A percentile compares a stretch with the other conserved stretches of the same genome.
These are phyloP conservation scores for Pitangus sulphuratus DNA, from an alignment of 2,797 vertebrate species.

Conservation along the genomic window DNA sequence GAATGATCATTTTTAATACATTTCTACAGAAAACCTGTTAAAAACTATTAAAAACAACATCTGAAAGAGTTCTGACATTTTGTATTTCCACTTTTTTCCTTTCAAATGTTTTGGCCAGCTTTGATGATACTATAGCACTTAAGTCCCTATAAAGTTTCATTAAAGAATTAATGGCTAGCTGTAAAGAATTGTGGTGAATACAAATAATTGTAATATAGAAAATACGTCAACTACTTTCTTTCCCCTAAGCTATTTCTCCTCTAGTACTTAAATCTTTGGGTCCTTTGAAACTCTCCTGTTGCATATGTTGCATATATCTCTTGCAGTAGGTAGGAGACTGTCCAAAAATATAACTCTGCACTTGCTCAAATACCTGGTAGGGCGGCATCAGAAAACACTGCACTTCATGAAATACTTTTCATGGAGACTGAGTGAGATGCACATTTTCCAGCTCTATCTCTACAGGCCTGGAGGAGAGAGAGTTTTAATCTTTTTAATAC, in stretches of 20 bases:
- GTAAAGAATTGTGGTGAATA: not conserved
- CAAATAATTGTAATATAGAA: not conserved
- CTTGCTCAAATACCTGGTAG: not conserved
- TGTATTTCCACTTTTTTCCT: not conserved
- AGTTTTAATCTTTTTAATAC: not conserved
- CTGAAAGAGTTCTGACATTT: not conserved
- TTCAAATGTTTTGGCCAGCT: not conserved
- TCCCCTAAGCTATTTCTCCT: not conserved
- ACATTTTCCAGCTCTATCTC: not conserved
- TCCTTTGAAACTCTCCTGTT: not conserved
- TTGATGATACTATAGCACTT: not conserved
- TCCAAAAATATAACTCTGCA: not conserved
- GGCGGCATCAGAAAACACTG: not conserved
- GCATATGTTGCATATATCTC: not conserved
- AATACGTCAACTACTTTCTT: not conserved
- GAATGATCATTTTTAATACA: not conserved
- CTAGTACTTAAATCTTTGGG: not conserved
- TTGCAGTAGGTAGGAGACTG: accelerated
- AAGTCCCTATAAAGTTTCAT: not conserved
- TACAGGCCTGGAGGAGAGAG: not conserved
- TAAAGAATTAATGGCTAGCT: not conserved
- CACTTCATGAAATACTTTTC: not conserved
- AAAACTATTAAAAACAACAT: not conserved
- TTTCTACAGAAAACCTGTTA: not conserved
- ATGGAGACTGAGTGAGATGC: not conserved